phyloP scores from a whole-genome alignment of 2,113 vertebrate genomes.

The Sylvia atricapilla region DNA sequence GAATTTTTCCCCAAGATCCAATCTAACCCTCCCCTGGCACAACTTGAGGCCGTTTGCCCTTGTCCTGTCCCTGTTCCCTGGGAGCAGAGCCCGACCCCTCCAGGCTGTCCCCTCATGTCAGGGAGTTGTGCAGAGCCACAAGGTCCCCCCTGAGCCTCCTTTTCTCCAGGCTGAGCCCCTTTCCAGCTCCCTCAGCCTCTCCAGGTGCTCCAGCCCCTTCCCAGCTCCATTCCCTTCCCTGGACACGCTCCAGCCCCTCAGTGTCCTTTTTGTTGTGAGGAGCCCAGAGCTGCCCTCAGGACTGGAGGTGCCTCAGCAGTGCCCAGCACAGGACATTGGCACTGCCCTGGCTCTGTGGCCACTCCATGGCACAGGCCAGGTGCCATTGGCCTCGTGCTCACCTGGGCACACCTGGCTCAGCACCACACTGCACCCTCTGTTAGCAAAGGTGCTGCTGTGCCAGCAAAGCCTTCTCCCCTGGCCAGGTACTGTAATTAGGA shows the following conservation, averaged over 20 bases:
- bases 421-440: background rate
- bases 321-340: background rate
- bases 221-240: background rate
- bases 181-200: background rate
- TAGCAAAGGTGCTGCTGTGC: background rate
- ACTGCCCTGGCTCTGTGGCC: background rate
- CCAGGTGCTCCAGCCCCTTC: background rate
- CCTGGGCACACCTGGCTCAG: background rate
- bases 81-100: background rate
- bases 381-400: background rate
- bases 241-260: background rate
- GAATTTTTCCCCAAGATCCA: background rate
- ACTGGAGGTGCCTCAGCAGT: background rate
- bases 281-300: rapidly evolving
- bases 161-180: background rate
- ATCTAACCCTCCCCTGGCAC: too few relatives aligned
- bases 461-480: background rate
- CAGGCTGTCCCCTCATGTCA: rapidly evolving
- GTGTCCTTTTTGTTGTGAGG: rapidly evolving
- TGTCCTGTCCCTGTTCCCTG: background rate
- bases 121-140: background rate
- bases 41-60: rapidly evolving
- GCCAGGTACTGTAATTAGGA: background rate
- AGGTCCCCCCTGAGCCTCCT: background rate
- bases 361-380: background rate